Conservation (phyloP, 2,113 vertebrate genomes). For the Pipa parva region DNA sequence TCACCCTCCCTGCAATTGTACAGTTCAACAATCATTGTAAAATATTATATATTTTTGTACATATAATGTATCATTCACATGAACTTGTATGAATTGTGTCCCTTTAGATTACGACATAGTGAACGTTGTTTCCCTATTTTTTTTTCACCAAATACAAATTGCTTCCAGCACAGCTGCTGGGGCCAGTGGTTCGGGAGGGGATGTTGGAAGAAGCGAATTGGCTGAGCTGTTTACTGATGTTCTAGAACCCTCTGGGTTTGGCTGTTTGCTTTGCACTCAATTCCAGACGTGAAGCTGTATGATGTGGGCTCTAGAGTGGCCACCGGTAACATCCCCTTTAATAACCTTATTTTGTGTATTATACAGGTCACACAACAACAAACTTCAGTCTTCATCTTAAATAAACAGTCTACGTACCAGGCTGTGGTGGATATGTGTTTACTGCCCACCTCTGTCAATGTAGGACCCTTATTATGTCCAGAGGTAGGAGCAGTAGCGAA, state of each 20-base stretch:
- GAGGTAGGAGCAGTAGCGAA: conserved; percentile 69
- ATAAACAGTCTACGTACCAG: conserved; percentile 64
- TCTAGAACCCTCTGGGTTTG: no score
- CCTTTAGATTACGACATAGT: conserved; percentile 15
- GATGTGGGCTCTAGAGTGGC: no score
- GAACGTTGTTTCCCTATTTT: no score
- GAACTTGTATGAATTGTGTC: conserved; percentile 34
- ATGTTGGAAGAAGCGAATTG: no score
- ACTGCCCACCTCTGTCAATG: conserved; percentile 39
- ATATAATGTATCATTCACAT: conserved; percentile 32
- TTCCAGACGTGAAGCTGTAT: no score
- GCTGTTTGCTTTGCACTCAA: no score
- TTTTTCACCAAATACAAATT: no score
- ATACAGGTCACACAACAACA: conserved; percentile 98
- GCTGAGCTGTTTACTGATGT: no score
- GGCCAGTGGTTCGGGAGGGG: no score
- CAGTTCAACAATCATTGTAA: conserved; percentile 6
- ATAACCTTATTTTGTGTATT: conserved; percentile 67
- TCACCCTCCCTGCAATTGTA: background rate
- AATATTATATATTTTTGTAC: conserved; percentile 51
- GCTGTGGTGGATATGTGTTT: conserved; percentile 54
- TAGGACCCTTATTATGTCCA: conserved; percentile 74
- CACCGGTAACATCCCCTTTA: no score
- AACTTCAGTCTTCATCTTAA: conserved; percentile 93
- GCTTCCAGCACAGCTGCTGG: no score